These are phyloP conservation scores for Myiothlypis chrysogaster DNA, from an alignment of 2,797 vertebrate species.

Conservation along the genomic window DNA sequence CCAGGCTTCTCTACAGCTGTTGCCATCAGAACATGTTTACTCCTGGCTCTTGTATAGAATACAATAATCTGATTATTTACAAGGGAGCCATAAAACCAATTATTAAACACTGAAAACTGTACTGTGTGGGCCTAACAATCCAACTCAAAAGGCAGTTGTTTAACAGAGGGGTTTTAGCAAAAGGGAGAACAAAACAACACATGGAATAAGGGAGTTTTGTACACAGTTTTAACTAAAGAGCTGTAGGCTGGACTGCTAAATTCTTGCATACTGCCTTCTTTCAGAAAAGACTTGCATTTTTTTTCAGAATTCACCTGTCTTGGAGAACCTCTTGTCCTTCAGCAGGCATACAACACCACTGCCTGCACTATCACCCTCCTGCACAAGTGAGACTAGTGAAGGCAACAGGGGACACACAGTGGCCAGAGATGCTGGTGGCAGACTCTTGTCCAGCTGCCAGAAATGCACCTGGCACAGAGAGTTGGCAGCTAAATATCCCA, in stretches of 20 bases:
- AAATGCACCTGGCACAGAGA: background rate
- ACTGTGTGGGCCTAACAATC: background rate
- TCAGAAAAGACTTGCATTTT: background rate
- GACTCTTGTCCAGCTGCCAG: background rate
- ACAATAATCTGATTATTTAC: background rate
- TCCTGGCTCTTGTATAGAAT: background rate
- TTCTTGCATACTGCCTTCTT: background rate
- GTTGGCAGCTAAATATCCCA: background rate
- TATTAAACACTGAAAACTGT: background rate
- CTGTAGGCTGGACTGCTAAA: background rate
- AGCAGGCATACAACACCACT: background rate
- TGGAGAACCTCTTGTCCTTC: background rate
- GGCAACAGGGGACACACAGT: background rate
- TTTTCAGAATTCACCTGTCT: background rate
- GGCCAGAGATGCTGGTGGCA: background rate
- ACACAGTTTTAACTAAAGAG: background rate
- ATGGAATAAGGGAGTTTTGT: background rate
- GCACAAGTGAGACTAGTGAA: accelerated
- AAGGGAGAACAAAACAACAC: background rate
- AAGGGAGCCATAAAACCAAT: background rate
- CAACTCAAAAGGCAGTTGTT: background rate
- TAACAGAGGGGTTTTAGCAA: background rate
- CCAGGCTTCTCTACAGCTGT: background rate
- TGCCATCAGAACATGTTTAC: background rate
- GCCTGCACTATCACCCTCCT: background rate